These are phyloP conservation scores for Echiichthys vipera DNA, from an alignment of 2,797 vertebrate species.

Conservation along the genomic window DNA sequence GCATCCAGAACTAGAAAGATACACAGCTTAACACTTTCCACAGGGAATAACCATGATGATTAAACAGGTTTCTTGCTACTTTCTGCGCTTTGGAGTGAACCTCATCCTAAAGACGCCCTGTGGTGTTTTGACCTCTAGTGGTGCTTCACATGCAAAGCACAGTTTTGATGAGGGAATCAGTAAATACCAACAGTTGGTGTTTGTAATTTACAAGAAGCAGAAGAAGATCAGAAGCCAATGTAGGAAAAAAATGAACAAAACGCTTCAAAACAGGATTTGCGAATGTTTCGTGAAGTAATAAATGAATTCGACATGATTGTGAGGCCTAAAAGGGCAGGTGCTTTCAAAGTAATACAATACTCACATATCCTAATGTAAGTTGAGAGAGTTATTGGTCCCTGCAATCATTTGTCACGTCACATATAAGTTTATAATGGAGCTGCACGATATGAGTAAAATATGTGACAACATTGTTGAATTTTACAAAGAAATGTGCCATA, in stretches of 20 bases:
- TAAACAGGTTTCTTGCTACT: slow-evolving; percentile 29
- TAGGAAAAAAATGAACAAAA: neutral
- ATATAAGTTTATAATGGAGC: no score
- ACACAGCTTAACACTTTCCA: slow-evolving; percentile 10
- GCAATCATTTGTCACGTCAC: no score
- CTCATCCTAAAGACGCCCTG: slow-evolving; percentile 24
- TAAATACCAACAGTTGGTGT: slow-evolving; percentile 6
- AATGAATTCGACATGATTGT: neutral
- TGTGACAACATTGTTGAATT: no score
- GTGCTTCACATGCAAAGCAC: slow-evolving; percentile 7
- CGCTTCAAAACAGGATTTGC: neutral
- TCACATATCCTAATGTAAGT: neutral
- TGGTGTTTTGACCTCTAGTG: slow-evolving; percentile 23
- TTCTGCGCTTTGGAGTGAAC: slow-evolving; percentile 7
- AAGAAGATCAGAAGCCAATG: neutral
- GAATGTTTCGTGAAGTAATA: neutral
- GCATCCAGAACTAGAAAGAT: slow-evolving; percentile 26
- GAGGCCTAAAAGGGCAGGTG: neutral
- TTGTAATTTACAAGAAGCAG: slow-evolving; percentile 1
- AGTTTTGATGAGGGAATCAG: neutral
- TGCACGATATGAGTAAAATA: no score
- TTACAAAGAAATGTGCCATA: no score
- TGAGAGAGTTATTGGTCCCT: neutral
- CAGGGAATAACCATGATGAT: slow-evolving; percentile 32
- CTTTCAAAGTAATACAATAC: neutral